Base-by-base conservation (phyloP, 1,140 invertebrate genomes). In the Solenopsis fugax region DNA sequence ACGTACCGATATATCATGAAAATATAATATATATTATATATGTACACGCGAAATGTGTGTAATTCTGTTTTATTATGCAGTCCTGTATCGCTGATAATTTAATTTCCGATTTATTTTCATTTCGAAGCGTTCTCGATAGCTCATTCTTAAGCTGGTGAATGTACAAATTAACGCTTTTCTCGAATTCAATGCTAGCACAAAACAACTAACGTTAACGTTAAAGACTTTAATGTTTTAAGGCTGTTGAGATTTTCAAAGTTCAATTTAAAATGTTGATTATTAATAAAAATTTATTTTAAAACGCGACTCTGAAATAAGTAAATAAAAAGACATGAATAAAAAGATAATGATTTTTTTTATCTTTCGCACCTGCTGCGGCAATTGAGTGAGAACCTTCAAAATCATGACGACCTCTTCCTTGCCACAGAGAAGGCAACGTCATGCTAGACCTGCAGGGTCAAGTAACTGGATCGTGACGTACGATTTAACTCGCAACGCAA, bases 11-110 rank as follows among this genome's bases (percentile, higher is more conserved):
- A 86, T 84, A 82, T 88, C 71, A 90, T 92, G 90, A 65, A 93
- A 93, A 93, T 93, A 93, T 91, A 94, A 84, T 91, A 89, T 92
- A 92, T 92, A 91, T 91, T 91, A 92, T 91, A 90, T 92, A 92
- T 92, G 75, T 91, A 89, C 4, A 54, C 6, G 37, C 16, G 41
- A 21, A 62, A 29, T 56, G 34, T 48, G 37, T 21, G 24, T 67
- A 69, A 34, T 24, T 37, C 13, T 52, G 4, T 80, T 69, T 69
- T 52, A n/a, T 67, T 65, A 9, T 34, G 9, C 18, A 9, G 18
- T 1, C 56, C 50, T 6, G 5, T 10, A n/a, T 34, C 34, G 5
- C 50, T 45, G 34, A 67, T 34, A 37, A 37, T 80, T 52, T 37
- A 16, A 21, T 69, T 67, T 65, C 1, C 6, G 18, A 24, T 54